A percentile compares a stretch with the other conserved stretches of the same genome.
These are phyloP conservation scores for Aselliscus stoliczkanus DNA, from an alignment of 2,797 vertebrate genomes.

Conservation along the genomic window DNA sequence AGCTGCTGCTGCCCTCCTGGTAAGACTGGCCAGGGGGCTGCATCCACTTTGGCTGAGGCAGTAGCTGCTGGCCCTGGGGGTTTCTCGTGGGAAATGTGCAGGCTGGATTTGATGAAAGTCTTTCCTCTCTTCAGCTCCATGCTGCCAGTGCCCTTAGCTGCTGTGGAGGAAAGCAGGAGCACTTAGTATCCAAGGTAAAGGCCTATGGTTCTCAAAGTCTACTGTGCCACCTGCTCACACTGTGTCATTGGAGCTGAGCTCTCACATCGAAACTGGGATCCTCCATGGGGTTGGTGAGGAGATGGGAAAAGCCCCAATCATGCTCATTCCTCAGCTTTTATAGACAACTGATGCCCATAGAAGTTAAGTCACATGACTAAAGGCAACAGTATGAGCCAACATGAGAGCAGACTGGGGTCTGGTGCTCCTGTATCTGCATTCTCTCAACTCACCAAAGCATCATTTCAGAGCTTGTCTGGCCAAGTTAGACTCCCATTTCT, in stretches of 20 bases:
- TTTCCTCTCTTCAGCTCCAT: constrained; percentile 86
- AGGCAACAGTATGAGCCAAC: background rate
- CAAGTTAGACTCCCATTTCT: background rate
- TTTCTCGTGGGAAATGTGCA: constrained; percentile 79
- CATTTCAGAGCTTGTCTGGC: background rate
- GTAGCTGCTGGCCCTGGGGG: background rate
- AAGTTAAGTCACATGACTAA: background rate
- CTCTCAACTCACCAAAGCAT: background rate
- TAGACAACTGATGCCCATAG: background rate
- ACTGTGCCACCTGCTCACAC: background rate
- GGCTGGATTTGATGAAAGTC: constrained; percentile 85
- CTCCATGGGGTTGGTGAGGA: background rate
- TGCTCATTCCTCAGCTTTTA: background rate
- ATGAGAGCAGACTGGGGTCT: background rate
- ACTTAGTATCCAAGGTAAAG: background rate
- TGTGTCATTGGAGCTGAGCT: background rate
- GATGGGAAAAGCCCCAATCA: background rate
- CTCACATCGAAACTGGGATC: background rate
- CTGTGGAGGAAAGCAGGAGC: constrained; percentile 68
- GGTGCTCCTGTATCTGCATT: background rate
- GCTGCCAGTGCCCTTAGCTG: constrained; percentile 42
- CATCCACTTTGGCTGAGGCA: constrained; percentile 43
- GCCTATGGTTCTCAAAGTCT: background rate
- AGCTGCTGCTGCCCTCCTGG: constrained; percentile 58
- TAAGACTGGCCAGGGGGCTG: background rate